Conservation (phyloP, 1,140 invertebrate genomes). For the Gryon sp. region DNA sequence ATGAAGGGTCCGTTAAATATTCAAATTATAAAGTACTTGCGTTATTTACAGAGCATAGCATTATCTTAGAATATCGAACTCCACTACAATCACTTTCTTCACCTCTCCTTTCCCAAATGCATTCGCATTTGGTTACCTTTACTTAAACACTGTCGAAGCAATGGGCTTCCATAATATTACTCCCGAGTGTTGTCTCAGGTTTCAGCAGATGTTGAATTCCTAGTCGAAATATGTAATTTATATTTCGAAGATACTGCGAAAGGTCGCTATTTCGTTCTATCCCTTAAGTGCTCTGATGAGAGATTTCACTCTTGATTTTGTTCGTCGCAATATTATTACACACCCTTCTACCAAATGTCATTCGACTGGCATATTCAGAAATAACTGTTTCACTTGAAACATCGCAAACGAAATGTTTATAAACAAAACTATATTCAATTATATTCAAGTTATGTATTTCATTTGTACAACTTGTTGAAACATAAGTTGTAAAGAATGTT, state of each 20-base stretch:
- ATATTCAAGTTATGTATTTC: no score
- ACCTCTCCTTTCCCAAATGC: no score
- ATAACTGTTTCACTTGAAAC: no score
- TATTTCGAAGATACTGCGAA: constrained; percentile 28
- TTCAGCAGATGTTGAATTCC: constrained; percentile 54
- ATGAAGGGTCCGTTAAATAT: constrained; percentile 45
- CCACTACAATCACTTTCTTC: constrained; percentile 38
- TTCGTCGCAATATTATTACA: constrained; percentile 12
- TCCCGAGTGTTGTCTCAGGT: constrained; percentile 45
- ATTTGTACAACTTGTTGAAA: no score
- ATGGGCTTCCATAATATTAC: constrained; percentile 37
- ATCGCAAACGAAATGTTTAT: background rate
- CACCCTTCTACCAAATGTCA: background rate
- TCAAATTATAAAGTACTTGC: constrained; percentile 43
- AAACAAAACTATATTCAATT: no score
- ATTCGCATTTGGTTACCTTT: constrained; percentile 52
- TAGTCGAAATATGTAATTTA: constrained; percentile 55
- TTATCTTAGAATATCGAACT: constrained; percentile 48
- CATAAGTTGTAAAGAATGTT: no score
- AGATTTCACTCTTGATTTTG: constrained; percentile 38
- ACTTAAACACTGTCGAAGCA: constrained; percentile 57
- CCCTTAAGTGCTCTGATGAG: constrained; percentile 36
- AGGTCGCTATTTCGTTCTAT: constrained; percentile 13
- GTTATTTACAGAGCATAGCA: constrained; percentile 55
- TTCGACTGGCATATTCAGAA: constrained; percentile 1